Conservation (phyloP, 2,797 vertebrate genomes). For the Onychomys leucogaster region DNA sequence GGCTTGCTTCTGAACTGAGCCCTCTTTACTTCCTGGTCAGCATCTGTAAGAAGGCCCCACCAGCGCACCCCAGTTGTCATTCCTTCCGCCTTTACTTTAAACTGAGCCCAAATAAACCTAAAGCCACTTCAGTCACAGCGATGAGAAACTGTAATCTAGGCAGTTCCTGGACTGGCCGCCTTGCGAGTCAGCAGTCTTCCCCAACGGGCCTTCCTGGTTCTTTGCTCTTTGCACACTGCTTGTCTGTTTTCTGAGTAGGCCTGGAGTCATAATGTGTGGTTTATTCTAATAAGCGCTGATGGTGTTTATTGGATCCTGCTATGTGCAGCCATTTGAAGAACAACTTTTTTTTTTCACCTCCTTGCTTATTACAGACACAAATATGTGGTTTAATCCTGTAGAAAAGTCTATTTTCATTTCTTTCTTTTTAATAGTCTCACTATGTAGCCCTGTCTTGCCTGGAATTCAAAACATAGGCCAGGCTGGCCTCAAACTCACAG, state of each 20-base stretch:
- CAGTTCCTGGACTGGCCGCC: not conserved
- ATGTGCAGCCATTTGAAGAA: not conserved
- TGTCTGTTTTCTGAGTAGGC: not conserved
- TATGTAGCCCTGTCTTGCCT: no score
- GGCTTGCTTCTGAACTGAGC: not conserved
- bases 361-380: not conserved
- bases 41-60: not conserved
- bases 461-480: not conserved
- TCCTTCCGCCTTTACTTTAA: not conserved
- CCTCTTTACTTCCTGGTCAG: no score
- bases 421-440: not conserved
- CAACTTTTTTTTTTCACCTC: not conserved
- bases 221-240: not conserved
- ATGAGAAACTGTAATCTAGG: not conserved
- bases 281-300: constrained; percentile 9
- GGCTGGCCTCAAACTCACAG: not conserved
- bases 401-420: not conserved
- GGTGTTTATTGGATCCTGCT: not conserved
- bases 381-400: not conserved
- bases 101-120: not conserved
- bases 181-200: not conserved
- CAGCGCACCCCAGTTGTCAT: not conserved
- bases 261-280: not conserved
- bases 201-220: not conserved
- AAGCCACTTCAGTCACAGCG: not conserved